Conservation (phyloP, 2,113 vertebrate species). For the Dissostichus mawsoni region DNA sequence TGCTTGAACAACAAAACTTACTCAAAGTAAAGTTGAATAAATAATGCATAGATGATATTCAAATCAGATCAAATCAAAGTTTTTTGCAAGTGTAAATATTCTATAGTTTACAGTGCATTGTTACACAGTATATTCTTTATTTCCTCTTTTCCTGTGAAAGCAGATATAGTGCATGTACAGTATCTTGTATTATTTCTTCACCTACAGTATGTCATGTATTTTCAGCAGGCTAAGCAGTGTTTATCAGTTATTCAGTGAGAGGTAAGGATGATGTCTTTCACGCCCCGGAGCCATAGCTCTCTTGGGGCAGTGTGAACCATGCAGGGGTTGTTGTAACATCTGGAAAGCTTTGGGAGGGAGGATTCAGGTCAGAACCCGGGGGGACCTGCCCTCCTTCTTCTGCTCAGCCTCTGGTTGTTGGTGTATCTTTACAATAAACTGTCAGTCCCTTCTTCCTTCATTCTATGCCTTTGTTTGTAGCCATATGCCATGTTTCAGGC, state of each 20-base stretch:
- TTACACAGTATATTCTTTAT: neutral
- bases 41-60: slow-evolving; percentile 14
- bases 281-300: slow-evolving; percentile 51
- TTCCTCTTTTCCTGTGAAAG: slow-evolving; percentile 16
- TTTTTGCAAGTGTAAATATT: slow-evolving; percentile 31
- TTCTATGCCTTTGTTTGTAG: slow-evolving; percentile 22
- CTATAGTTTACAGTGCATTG: no score
- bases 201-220: slow-evolving; percentile 33
- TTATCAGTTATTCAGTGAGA: slow-evolving; percentile 39
- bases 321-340: slow-evolving; percentile 56
- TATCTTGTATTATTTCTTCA: slow-evolving; percentile 24
- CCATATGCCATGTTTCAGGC: slow-evolving; percentile 59
- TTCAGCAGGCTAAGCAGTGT: slow-evolving; percentile 25
- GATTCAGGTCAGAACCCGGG: slow-evolving; percentile 50
- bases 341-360: slow-evolving; percentile 43
- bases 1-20: neutral
- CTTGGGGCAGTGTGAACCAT: slow-evolving; percentile 24
- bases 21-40: slow-evolving; percentile 1
- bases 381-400: slow-evolving; percentile 33
- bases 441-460: slow-evolving; percentile 15
- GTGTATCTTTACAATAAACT: slow-evolving; percentile 54
- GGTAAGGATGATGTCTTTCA: slow-evolving; percentile 35
- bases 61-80: slow-evolving; percentile 41
- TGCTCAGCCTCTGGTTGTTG: slow-evolving; percentile 39
- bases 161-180: neutral